These are phyloP conservation scores for Tethea ocularis DNA, from an alignment of 2,888 invertebrate species.

Conservation along the genomic window DNA sequence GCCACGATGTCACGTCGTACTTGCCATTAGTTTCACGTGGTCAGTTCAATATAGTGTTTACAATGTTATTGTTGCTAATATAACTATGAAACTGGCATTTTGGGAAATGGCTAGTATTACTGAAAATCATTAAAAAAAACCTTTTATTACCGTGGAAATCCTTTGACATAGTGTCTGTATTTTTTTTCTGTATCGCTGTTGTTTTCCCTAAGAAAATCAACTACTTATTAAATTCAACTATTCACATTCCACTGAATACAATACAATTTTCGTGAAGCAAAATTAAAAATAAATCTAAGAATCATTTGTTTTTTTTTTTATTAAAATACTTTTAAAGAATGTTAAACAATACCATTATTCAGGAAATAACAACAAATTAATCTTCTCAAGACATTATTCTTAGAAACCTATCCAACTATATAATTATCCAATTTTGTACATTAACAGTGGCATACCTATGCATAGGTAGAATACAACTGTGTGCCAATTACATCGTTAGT, in stretches of 20 bases:
- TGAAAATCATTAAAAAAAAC: too few species aligned
- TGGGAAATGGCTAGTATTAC: not conserved
- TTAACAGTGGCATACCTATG: slow-evolving; percentile 48
- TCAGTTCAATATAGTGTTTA: not conserved
- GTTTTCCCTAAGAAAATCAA: too few species aligned
- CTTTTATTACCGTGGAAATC: too few species aligned
- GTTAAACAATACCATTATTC: not conserved
- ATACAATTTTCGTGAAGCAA: too few species aligned
- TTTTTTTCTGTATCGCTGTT: too few species aligned
- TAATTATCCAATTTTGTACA: slow-evolving; percentile 49
- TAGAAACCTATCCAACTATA: slow-evolving; percentile 25
- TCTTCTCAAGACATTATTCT: not conserved
- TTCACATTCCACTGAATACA: too few species aligned
- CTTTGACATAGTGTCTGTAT: too few species aligned
- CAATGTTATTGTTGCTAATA: slow-evolving; percentile 4
- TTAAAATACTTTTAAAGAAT: not conserved
- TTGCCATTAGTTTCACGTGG: not conserved
- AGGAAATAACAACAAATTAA: not conserved
- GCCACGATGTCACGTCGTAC: not conserved
- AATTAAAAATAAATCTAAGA: too few species aligned
- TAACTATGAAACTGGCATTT: not conserved
- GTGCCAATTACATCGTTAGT: slow-evolving; percentile 75
- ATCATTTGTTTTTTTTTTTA: too few species aligned
- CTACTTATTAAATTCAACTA: too few species aligned
- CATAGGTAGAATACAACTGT: slow-evolving; percentile 27